Evolutionary conservation across 1,140 invertebrate genomes (phyloP).

Genomic region (Belonocnema kinseyi): DNA sequence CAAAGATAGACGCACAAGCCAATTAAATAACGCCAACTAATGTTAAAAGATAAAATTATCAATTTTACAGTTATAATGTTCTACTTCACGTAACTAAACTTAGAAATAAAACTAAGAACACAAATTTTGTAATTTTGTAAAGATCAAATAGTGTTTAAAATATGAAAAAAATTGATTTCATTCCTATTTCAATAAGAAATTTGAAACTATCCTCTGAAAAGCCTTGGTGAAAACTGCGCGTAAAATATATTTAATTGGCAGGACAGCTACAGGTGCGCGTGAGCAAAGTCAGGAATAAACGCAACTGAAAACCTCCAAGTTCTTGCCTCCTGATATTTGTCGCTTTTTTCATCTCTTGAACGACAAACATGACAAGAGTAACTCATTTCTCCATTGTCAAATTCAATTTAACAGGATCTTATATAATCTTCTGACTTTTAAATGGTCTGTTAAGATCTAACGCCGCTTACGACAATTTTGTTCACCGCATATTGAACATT

Average conservation of each 20-base stretch:
- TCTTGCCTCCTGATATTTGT: not conserved
- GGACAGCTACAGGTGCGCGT: not conserved
- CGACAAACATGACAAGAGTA: slow-evolving; percentile 4
- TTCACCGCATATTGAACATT: not conserved
- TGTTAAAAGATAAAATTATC: slow-evolving; percentile 20
- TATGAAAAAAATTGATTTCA: not conserved
- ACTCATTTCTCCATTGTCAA: slow-evolving; percentile 13
- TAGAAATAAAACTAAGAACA: not conserved
- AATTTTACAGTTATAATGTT: slow-evolving; percentile 8
- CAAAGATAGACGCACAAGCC: slow-evolving; percentile 25
- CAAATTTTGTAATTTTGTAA: not conserved
- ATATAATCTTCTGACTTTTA: not conserved
- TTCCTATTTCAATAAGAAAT: not conserved
- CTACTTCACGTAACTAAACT: not conserved
- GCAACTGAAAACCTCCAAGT: not conserved
- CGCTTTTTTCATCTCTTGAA: slow-evolving; percentile 9
- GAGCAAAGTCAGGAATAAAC: not conserved
- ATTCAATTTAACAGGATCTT: slow-evolving; percentile 9
- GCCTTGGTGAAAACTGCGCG: not conserved
- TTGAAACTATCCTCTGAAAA: not conserved
- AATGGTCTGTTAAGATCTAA: not conserved
- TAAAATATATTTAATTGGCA: not conserved
- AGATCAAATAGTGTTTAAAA: not conserved
- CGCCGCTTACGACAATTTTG: not conserved
- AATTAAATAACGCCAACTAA: slow-evolving; percentile 13